phyloP scores from a whole-genome alignment of 2,113 vertebrate genomes.

The Oreocharis arfaki region DNA sequence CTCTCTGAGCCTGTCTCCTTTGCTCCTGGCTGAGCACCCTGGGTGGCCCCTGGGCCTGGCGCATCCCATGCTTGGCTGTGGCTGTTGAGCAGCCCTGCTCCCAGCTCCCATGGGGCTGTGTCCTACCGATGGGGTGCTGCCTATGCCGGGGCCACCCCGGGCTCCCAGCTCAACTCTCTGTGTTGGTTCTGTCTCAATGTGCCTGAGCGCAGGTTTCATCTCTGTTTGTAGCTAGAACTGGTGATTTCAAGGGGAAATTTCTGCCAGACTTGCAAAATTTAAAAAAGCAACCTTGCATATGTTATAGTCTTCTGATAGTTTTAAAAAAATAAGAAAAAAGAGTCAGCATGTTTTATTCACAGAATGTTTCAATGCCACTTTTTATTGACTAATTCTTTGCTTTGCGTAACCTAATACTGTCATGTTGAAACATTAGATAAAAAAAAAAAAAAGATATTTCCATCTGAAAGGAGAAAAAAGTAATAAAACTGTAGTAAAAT shows the following conservation, averaged over 20 bases:
- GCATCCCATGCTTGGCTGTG: background rate
- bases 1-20: background rate
- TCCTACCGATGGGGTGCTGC: too few relatives aligned
- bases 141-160: background rate
- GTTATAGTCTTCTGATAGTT: background rate
- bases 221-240: background rate
- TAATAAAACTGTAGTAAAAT: background rate
- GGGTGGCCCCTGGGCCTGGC: background rate
- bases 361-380: background rate
- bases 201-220: background rate
- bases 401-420: background rate
- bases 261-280: background rate
- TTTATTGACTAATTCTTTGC: background rate
- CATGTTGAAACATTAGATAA: background rate
- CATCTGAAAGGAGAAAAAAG: background rate
- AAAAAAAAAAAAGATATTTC: background rate
- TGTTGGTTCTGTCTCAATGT: background rate
- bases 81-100: background rate
- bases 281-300: background rate
- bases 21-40: background rate
- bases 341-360: background rate
- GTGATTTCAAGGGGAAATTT: background rate
- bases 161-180: background rate
- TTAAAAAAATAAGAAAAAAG: background rate
- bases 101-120: accelerated